Evolutionary conservation across 2,888 invertebrate genomes (phyloP), one percentile per base, ranked within the genome.

Genomic region (Phortica okadai): DNA sequence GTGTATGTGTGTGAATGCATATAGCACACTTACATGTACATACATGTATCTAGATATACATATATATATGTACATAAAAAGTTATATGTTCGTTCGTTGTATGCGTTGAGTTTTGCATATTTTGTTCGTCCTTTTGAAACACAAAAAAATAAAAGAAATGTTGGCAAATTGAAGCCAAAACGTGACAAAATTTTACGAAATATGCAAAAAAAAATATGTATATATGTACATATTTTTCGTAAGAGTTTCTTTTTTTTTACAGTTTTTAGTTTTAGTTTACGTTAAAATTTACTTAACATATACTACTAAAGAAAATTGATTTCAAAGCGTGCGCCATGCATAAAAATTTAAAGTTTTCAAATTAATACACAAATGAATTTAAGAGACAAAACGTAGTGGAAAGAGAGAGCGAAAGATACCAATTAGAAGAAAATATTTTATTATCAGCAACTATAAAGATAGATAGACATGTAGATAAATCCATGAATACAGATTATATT

Each of bases 151-250:
- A 21, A 21, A 21, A 21, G 21, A 21, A 11, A 7, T 11, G 6
- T 41, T 64, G 33, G 64, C 59, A 64, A 64, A 64, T 64, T 64
- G 25, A 25, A 33, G 33, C 2, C 64, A 64, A 41, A 25, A 64
- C 64, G 64, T 64, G 64, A 64, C 64, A 10, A 33, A 25, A 64
- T 64, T 64, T 62, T 62, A 6, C 10, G 10, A 25, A 50, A 50
- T 62, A 16, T 16, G 62, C 25, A 10, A 62, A 62, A 62, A 62
- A 62, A 16, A 21, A n/a, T 56, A n/a, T 56, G 14, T 56, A 56
- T 21, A 21, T 21, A 21, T 21, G 21, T 62, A 21, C 14, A n/a
- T 8, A 62, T 16, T 62, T 62, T 21, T 16, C 10, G 6, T 59
- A 59, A 5, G 62, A 21, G 25, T 62, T 16, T 21, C 8, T 58